phyloP scores from a whole-genome alignment of 2,888 invertebrate genomes.

The Hermaeophaga mercurialis region DNA sequence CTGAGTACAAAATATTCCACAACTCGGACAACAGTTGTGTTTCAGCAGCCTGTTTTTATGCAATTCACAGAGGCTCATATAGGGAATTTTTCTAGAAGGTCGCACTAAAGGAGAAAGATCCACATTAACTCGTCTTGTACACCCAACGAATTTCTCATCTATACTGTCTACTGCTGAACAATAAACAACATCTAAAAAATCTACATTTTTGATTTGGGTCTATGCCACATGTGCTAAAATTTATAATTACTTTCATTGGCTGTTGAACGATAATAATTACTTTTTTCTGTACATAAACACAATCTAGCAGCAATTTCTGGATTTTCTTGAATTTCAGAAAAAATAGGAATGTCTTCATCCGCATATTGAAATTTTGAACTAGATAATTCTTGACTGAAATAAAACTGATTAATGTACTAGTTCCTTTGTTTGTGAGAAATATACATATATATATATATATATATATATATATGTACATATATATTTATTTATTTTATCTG shows the following conservation, averaged over 20 bases:
- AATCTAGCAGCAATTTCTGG: conserved; percentile 44
- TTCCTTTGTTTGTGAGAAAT: too few species aligned
- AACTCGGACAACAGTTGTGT: conserved; percentile 90
- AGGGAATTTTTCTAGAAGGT: conserved; percentile 77
- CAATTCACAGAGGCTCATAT: conserved; percentile 76
- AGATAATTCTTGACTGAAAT: conserved; percentile 27
- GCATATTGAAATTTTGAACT: conserved; percentile 36
- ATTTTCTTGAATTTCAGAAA: conserved; percentile 24
- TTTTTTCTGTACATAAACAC: conserved; percentile 50
- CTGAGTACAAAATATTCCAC: conserved; percentile 90
- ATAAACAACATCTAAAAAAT: conserved; percentile 62
- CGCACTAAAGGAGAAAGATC: conserved; percentile 67
- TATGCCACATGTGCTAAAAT: not conserved
- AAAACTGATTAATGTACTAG: too few species aligned
- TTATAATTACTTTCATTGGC: conserved; percentile 42
- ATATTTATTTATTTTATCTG: too few species aligned
- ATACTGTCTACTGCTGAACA: conserved; percentile 80
- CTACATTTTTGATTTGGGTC: not conserved
- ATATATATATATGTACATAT: too few species aligned
- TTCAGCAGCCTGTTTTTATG: conserved; percentile 75
- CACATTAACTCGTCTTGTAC: conserved; percentile 71
- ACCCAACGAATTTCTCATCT: conserved; percentile 77
- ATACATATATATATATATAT: too few species aligned
- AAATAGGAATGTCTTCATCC: conserved; percentile 37
- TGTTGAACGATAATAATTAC: conserved; percentile 43